phyloP scores from a whole-genome alignment of 2,888 invertebrate genomes.

The Oscheius sp. region DNA sequence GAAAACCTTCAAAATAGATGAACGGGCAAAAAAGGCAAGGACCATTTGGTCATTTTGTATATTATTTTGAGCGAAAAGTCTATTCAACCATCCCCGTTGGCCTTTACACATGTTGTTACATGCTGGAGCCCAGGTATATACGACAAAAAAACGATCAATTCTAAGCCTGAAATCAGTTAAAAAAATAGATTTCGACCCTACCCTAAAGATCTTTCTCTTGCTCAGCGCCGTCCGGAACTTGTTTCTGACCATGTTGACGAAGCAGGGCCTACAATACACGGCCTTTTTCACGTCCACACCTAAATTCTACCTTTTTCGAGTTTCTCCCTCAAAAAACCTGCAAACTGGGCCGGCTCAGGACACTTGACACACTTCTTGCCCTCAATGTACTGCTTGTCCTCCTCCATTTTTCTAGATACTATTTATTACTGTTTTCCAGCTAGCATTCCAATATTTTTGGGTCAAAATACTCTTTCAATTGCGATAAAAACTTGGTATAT shows the following conservation, averaged over 20 bases:
- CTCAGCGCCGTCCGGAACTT: constrained; percentile 67
- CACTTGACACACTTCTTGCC: constrained; percentile 38
- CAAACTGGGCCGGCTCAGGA: constrained; percentile 37
- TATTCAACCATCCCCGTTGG: too few relatives aligned
- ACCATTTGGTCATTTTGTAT: too few relatives aligned
- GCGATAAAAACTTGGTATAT: neutral
- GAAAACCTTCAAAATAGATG: too few relatives aligned
- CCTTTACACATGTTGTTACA: too few relatives aligned
- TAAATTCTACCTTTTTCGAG: constrained; percentile 3
- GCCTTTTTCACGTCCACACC: constrained; percentile 65
- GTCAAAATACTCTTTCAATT: neutral
- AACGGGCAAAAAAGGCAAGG: too few relatives aligned
- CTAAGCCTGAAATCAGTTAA: neutral
- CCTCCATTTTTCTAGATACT: constrained; percentile 6
- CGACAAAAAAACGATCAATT: too few relatives aligned
- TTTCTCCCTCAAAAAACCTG: constrained; percentile 20
- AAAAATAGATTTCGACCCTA: constrained; percentile 1
- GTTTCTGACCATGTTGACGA: constrained; percentile 64
- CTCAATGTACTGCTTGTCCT: constrained; percentile 11
- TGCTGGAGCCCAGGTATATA: too few relatives aligned
- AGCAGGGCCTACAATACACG: constrained; percentile 66
- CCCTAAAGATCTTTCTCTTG: constrained; percentile 61
- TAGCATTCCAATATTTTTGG: neutral
- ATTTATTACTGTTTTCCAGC: neutral
- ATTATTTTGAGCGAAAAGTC: too few relatives aligned